Base-by-base conservation (phyloP, 2,797 vertebrate species). In the Lindbergichthys nudifrons region DNA sequence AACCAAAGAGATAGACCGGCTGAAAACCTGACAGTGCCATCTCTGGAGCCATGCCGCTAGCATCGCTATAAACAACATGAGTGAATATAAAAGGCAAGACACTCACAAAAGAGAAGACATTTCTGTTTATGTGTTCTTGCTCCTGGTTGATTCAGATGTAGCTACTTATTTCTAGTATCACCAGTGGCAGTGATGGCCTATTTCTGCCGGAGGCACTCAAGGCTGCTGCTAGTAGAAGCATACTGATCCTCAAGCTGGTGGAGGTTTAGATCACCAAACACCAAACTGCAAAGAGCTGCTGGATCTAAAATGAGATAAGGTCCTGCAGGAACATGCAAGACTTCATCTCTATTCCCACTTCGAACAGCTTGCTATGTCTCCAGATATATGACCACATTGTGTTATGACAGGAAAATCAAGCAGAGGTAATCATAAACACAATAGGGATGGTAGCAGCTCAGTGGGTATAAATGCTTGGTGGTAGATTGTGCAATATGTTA, bases 341-440 rank as follows among this genome's bases (percentile, higher is more conserved):
- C 10, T 43, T 5, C 4, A 52, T 75, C 68, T 75, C 4, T 13
- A 46, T 66, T 70, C 54, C 56, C 48, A 56, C 73, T 69, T 77
- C 63, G 58, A 50, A 65, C 72, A 39, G 61, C 52, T 60, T 70
- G 4, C 23, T 5, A 0, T 56, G 14, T 77, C 65, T 70, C 30
- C 62, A 77, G 71, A 76, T 72, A 53, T 54, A 60, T 52, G 65
- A 79, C 70, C 74, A 65, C 75, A 42, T 32, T 0, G n/a, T 48
- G 67, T 70, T 80, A 78, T 81, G 76, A 23, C n/a, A 64, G 58
- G 48, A 57, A 72, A 77, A 79, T 81, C 45, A 63, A 75, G 63
- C 58, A 51, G 65, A 71, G 50, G 41, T 65, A 84, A 87, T 88
- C 73, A 79, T 50, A 83, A 79, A 71, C 71, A 77, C 72, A 50